Evolutionary conservation across 2,113 vertebrate species (phyloP).

Genomic region (Passer montanus): DNA sequence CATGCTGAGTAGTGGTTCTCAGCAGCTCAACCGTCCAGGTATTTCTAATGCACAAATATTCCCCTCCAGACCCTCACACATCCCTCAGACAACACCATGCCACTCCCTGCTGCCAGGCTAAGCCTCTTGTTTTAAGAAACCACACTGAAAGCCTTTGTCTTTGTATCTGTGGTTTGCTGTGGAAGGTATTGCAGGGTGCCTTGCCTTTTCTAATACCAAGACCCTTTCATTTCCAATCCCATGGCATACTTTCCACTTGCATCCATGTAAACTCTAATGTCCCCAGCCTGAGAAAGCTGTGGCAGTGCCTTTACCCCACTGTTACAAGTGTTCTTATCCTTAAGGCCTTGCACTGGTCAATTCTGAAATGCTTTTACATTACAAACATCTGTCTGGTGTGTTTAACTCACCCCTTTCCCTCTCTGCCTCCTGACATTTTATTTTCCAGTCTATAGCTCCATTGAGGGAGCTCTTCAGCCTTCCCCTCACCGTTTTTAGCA

Average conservation of each 20-base stretch:
- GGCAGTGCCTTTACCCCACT: background rate
- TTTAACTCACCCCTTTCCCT: background rate
- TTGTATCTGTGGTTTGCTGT: background rate
- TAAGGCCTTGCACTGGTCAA: background rate
- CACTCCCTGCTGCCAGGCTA: background rate
- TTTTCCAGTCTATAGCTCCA: background rate
- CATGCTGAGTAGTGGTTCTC: background rate
- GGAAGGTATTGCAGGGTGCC: too few species aligned
- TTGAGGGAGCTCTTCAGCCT: background rate
- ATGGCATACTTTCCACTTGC: background rate
- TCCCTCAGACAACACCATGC: background rate
- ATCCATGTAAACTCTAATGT: background rate
- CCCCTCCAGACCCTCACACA: background rate
- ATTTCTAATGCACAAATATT: background rate
- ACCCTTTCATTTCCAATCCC: background rate
- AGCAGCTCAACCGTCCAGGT: background rate
- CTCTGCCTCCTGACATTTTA: background rate
- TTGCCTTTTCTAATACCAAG: background rate
- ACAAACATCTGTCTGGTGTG: rapidly evolving
- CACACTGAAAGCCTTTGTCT: background rate
- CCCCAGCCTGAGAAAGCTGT: background rate
- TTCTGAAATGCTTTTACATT: background rate
- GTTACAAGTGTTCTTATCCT: background rate
- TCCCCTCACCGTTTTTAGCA: background rate
- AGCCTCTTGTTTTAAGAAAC: background rate